Evolutionary conservation across 2,797 vertebrate species (phyloP), one percentile per base, ranked within the genome.

Genomic region (Setipinna tenuifilis): DNA sequence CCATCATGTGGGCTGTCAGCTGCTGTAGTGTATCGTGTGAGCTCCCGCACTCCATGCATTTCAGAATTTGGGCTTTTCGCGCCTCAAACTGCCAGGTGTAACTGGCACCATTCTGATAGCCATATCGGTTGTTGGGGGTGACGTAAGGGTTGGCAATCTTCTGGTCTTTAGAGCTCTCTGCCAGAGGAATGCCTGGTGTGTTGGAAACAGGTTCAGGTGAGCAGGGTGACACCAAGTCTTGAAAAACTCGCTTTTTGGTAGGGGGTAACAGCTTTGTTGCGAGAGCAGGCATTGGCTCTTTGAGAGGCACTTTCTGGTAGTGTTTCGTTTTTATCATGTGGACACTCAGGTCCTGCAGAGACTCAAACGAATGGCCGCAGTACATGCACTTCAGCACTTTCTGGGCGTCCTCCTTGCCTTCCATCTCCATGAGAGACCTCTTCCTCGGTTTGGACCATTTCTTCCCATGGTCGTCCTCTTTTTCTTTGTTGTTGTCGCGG

Each of bases 291-390:
- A 99, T 98, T 82, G 98, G 98, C 94, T 99, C 98, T 96, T 99
- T 99, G 91, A 99, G 98, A 98, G 98, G 98, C 98, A 99, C 98
- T 98, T 99, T 99, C 96, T 99, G 98, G 97, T 99, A 99, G 96
- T 99, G 98, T 96, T 99, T 99, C 87, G 98, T 99, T 97, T 99
- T 99, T 91, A 99, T 99, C 98, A 99, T 99, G 93, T 99, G 98
- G 88, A 99, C 98, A 0, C 98, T 99, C 82, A 99, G 96, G 93
- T 99, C 98, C 93, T 99, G 98, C 93, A 99, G 91, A 83, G 98
- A 99, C 92, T 99, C 98, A 25, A 99, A 99, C 0, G 98, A 99
- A 94, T 99, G 98, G 65, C 98, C 98, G 28, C 98, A 99, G 91
- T 99, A 99, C 98, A 99, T 99, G 93, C 98, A 99, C 92, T 99